phyloP scores from a whole-genome alignment of 2,113 vertebrate species.

The Deroptyus accipitrinus region DNA sequence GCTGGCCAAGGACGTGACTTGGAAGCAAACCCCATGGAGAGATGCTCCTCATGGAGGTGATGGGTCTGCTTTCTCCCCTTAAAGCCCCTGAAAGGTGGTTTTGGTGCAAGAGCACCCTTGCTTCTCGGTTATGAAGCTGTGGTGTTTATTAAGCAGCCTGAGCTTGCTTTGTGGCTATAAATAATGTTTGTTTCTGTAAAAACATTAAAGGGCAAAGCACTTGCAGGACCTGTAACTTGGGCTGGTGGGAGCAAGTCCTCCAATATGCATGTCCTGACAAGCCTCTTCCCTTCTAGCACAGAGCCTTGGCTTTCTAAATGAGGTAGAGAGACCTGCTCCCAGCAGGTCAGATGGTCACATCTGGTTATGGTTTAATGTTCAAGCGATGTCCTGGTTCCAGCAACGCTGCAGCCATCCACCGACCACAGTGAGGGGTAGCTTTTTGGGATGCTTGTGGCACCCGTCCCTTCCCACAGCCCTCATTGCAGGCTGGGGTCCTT shows the following conservation, averaged over 20 bases:
- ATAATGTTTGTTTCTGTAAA: background rate
- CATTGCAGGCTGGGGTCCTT: background rate
- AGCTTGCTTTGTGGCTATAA: background rate
- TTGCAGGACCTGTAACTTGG: background rate
- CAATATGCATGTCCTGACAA: background rate
- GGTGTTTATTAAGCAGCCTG: background rate
- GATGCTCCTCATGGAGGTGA: background rate
- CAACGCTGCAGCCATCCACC: rapidly evolving
- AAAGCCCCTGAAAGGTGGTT: background rate
- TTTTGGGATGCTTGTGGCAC: background rate
- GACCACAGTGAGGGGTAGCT: rapidly evolving
- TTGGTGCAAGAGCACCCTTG: background rate
- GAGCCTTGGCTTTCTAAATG: background rate
- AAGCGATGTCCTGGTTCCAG: background rate
- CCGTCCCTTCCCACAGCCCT: rapidly evolving
- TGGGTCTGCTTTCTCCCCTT: background rate
- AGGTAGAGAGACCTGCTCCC: background rate
- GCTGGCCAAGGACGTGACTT: rapidly evolving
- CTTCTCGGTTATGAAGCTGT: rapidly evolving
- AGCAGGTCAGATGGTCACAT: background rate
- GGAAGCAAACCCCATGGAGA: background rate
- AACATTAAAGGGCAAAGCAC: background rate
- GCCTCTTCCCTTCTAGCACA: background rate
- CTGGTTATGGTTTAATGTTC: background rate
- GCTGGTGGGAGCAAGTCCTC: background rate